Percentiles rank a stretch among this genome's conserved stretches.
phyloP scores from a whole-genome alignment of 2,888 invertebrate species.

The Masnerella sp. region DNA sequence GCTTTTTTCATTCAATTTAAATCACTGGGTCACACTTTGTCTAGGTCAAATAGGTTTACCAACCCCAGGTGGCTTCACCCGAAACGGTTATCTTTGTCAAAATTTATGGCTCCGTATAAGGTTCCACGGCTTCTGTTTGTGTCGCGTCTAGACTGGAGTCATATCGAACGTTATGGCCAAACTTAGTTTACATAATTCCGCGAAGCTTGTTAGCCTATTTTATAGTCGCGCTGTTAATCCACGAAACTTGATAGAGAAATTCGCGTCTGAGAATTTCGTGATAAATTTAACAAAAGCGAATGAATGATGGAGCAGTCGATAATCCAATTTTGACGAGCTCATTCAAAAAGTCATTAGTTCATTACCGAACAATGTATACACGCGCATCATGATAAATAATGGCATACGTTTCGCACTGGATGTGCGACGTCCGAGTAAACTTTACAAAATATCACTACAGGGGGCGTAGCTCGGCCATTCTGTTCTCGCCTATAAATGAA shows the following conservation, averaged over 20 bases:
- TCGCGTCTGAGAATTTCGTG: no score
- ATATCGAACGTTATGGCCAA: constrained; percentile 40
- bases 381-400: constrained; percentile 66
- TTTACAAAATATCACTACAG: constrained; percentile 76
- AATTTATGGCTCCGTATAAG: constrained; percentile 45
- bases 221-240: no score
- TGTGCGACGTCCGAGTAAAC: constrained; percentile 71
- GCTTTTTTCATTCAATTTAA: constrained; percentile 32
- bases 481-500: constrained; percentile 70
- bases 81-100: constrained; percentile 47
- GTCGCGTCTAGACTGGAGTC: constrained; percentile 37
- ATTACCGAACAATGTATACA: constrained; percentile 36
- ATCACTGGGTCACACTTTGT: constrained; percentile 38
- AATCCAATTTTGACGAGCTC: no score
- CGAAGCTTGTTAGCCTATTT: constrained; percentile 42
- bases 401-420: constrained; percentile 75
- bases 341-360: constrained; percentile 53
- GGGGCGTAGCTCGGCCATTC: constrained; percentile 68
- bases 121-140: constrained; percentile 32
- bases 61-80: constrained; percentile 40
- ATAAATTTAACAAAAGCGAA: no score
- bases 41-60: constrained; percentile 33
- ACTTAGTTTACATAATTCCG: constrained; percentile 44
- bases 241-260: no score
- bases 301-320: no score